Evolutionary conservation across 2,888 invertebrate genomes (phyloP).

Genomic region (Epicampocera succincta): DNA sequence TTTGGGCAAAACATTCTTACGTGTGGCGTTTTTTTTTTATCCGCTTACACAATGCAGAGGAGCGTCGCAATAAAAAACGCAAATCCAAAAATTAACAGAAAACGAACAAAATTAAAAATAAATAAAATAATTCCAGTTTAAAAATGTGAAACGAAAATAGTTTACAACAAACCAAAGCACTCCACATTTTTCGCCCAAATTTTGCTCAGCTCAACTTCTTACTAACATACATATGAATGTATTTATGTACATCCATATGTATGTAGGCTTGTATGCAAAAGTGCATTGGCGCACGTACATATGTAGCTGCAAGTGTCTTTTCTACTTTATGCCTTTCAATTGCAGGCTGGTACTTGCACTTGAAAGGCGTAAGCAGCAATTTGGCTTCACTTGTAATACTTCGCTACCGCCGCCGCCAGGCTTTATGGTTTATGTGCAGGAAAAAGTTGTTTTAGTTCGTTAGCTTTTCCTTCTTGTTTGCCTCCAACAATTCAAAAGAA

Average conservation of each 20-base stretch:
- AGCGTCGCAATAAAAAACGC: background rate
- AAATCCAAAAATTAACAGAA: conserved; percentile 19
- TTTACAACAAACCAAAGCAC: conserved; percentile 53
- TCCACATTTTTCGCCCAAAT: conserved; percentile 26
- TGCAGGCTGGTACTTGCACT: conserved; percentile 52
- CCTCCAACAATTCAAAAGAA: conserved; percentile 26
- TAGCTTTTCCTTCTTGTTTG: conserved; percentile 9
- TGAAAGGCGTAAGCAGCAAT: conserved; percentile 60
- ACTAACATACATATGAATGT: background rate
- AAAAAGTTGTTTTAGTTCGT: conserved; percentile 32
- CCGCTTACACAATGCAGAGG: conserved; percentile 9
- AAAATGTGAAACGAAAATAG: conserved; percentile 58
- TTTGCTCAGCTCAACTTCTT: conserved; percentile 9
- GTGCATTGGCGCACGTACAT: background rate
- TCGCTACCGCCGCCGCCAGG: conserved; percentile 57
- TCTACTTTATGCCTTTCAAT: conserved; percentile 20
- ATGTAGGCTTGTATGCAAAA: background rate
- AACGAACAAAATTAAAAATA: background rate
- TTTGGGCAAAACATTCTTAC: conserved; percentile 57
- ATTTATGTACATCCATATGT: background rate
- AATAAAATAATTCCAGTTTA: conserved; percentile 23
- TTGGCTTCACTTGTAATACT: conserved; percentile 60
- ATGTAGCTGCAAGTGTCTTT: conserved; percentile 2
- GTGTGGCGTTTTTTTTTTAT: conserved; percentile 44
- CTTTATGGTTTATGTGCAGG: conserved; percentile 41